Evolutionary conservation across 2,888 invertebrate genomes (phyloP), one percentile per base, ranked within the genome.

Genomic region (Bimastos eiseni): DNA sequence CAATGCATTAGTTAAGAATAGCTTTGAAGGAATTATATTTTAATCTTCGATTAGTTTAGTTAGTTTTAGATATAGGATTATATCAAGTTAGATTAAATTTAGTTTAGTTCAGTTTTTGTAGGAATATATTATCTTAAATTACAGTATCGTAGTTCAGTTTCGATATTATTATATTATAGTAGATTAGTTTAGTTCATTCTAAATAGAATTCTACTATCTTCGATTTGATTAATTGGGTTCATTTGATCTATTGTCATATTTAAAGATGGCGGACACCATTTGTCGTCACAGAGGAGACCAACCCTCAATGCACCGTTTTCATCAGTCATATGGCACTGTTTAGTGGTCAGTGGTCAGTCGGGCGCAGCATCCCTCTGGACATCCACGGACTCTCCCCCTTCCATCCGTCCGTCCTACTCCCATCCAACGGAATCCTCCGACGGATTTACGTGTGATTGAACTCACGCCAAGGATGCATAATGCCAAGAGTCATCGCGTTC

Each of bases 391-490:
- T 30, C 55, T 4, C 2, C 30, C 30, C 55, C 55, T 30, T 30
- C 70, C 49, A 24, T n/a, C 70, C 70, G 4, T 70, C 70, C 70
- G 17, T n/a, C 30, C 70, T 1, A 24, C 49, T 6, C 24, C 49
- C 49, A 49, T 49, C 49, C 49, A 24, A 1, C 49, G 70, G 13
- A 70, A n/a, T 70, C 30, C n/a, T 70, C 70, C n/a, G 8, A 8
- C 70, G 70, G 70, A 70, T 70, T 30, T 70, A 70, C 70, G 70
- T 70, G 70, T 70, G 70, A 70, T n/a, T 70, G 70, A 70, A 11
- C 70, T 70, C 70, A 70, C 70, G 70, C 70, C 30, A 70, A 70
- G 70, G 70, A 70, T 70, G 70, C 70, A 70, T 70, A 70, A 70
- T 70, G n/a, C 19, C 70, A 70, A n/a, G 70, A 70, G 70, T 70